Percentiles rank a stretch among this genome's conserved stretches.
phyloP scores from a whole-genome alignment of 1,140 invertebrate genomes.

The Telenomus remus region DNA sequence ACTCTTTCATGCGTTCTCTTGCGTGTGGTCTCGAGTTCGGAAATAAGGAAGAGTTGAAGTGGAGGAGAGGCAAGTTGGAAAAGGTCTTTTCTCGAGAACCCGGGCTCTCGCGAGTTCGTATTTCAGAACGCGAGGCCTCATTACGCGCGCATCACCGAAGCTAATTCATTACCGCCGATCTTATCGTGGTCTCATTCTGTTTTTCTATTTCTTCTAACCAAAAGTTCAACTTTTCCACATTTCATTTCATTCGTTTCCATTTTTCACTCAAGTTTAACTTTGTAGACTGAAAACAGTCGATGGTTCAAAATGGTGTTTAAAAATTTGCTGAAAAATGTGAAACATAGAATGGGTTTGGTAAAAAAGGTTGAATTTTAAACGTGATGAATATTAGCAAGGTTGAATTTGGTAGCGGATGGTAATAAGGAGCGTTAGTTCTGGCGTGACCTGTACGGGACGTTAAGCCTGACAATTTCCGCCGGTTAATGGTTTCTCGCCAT shows the following conservation, averaged over 20 bases:
- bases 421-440: constrained; percentile 21
- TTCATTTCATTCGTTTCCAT: too few relatives aligned
- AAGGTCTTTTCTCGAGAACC: constrained; percentile 37
- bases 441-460: constrained; percentile 57
- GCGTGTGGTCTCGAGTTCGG: constrained; percentile 34
- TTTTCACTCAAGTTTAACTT: too few relatives aligned
- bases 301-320: not conserved
- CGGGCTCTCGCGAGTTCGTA: constrained; percentile 40
- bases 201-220: too few relatives aligned
- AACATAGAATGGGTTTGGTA: too few relatives aligned
- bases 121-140: constrained; percentile 47
- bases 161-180: constrained; percentile 60
- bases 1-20: constrained; percentile 11
- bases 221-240: too few relatives aligned
- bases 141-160: constrained; percentile 41
- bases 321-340: too few relatives aligned
- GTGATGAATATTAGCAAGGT: too few relatives aligned
- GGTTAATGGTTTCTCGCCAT: constrained; percentile 70
- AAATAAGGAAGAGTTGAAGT: not conserved
- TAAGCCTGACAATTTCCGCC: constrained; percentile 73
- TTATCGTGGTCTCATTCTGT: constrained; percentile 40
- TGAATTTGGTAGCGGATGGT: constrained; percentile 18
- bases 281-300: not conserved
- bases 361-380: too few relatives aligned
- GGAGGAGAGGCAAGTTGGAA: constrained; percentile 16